These are phyloP conservation scores for Panorpa germanica DNA, from an alignment of 2,888 invertebrate species.

Conservation along the genomic window DNA sequence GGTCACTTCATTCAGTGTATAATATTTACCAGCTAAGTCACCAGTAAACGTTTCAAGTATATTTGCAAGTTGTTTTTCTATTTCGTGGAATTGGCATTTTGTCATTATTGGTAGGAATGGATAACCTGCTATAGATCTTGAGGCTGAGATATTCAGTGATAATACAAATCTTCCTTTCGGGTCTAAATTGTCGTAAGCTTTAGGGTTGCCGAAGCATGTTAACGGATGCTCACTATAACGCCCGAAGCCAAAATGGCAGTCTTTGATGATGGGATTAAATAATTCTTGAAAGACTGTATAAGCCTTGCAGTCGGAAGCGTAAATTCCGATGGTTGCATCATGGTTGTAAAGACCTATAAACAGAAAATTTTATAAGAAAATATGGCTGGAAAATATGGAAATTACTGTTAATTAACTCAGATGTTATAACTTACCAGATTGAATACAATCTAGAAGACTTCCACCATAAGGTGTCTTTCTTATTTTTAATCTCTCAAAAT, in stretches of 20 bases:
- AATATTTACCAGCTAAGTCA: conserved; percentile 37
- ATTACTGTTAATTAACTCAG: no score
- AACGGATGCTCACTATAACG: conserved; percentile 33
- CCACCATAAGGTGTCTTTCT: conserved; percentile 33
- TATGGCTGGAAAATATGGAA: no score
- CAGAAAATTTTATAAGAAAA: no score
- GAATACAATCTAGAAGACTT: conserved; percentile 39
- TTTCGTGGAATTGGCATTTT: conserved; percentile 36
- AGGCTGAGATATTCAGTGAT: conserved; percentile 42
- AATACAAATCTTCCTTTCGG: conserved; percentile 37
- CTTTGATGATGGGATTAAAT: conserved; percentile 47
- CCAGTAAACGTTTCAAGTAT: conserved; percentile 27
- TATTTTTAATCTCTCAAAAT: conserved; percentile 31
- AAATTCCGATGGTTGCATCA: conserved; percentile 39
- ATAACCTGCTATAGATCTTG: conserved; percentile 35
- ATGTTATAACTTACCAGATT: no score
- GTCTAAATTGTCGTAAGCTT: conserved; percentile 38
- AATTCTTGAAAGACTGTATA: conserved; percentile 39
- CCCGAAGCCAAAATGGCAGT: conserved; percentile 39
- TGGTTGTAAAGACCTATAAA: conserved; percentile 42
- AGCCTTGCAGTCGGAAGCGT: conserved; percentile 44
- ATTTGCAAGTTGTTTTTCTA: conserved; percentile 30
- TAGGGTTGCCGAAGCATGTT: conserved; percentile 38
- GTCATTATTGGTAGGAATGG: conserved; percentile 47
- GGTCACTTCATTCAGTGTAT: conserved; percentile 33